A percentile compares a stretch with the other conserved stretches of the same genome.
Conservation (phyloP, 1,140 invertebrate species). For the Trichonephila inaurata region DNA sequence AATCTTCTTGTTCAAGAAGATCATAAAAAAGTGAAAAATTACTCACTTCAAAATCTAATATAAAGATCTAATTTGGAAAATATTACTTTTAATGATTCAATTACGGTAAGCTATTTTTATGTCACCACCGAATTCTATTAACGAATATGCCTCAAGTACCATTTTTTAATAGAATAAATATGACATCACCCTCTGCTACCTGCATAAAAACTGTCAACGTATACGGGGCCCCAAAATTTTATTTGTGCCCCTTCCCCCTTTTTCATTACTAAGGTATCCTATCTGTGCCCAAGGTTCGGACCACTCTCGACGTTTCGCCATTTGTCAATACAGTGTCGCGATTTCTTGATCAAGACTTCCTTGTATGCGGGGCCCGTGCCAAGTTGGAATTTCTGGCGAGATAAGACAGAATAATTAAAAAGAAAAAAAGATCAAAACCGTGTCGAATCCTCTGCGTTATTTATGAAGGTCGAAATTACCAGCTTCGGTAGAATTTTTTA, state of each 20-base stretch:
- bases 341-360: slow-evolving; percentile 36
- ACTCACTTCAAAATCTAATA: too few species aligned
- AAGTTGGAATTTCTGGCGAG: background rate
- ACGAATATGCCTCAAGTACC: background rate
- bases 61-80: too few species aligned
- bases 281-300: background rate
- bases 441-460: slow-evolving; percentile 11
- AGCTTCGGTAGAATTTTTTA: slow-evolving; percentile 22
- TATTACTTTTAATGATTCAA: too few species aligned
- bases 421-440: background rate
- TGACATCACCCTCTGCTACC: background rate
- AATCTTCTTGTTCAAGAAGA: too few species aligned
- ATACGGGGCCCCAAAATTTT: background rate
- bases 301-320: background rate
- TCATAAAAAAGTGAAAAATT: too few species aligned
- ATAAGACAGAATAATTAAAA: slow-evolving; percentile 17
- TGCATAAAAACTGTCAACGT: background rate
- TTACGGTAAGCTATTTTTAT: background rate
- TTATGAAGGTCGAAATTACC: slow-evolving; percentile 48
- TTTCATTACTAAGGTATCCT: slow-evolving; percentile 19
- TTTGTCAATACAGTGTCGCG: slow-evolving; percentile 36
- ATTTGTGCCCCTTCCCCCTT: background rate
- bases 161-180: background rate
- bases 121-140: background rate
- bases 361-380: slow-evolving; percentile 10